phyloP scores from a whole-genome alignment of 2,888 invertebrate genomes.

The Pristionchus mayeri region DNA sequence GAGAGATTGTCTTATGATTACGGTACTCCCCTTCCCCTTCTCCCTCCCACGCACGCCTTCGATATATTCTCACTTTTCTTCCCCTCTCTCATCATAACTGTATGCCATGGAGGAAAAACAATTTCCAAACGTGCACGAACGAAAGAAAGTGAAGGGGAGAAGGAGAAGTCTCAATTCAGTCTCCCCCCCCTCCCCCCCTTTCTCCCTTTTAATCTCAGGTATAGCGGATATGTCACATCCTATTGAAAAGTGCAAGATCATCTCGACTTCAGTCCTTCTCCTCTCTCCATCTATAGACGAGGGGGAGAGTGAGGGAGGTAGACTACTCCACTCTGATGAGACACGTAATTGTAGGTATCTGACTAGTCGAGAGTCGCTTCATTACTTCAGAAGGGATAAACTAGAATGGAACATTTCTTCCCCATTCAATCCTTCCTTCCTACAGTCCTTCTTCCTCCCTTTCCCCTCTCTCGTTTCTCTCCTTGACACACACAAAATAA shows the following conservation, averaged over 20 bases:
- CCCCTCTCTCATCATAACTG: constrained; percentile 22
- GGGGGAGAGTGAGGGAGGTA: neutral
- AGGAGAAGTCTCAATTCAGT: neutral
- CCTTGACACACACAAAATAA: constrained; percentile 7
- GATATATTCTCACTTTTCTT: neutral
- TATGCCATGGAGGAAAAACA: neutral
- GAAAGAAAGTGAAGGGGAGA: neutral
- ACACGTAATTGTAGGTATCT: neutral
- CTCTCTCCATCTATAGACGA: neutral
- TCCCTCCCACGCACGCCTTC: neutral
- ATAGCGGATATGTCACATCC: neutral
- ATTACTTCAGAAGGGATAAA: neutral
- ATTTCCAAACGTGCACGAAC: constrained; percentile 33
- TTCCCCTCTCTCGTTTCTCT: neutral
- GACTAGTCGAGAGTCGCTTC: neutral
- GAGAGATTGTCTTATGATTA: no score
- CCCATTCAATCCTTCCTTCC: neutral
- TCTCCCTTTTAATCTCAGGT: neutral
- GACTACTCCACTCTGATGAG: constrained; percentile 16
- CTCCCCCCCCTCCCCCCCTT: neutral
- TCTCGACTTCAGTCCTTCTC: neutral
- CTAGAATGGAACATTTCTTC: neutral
- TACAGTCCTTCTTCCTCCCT: constrained; percentile 7
- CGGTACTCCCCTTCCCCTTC: no score
- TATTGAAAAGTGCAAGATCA: no score